Base-by-base conservation (phyloP, 2,797 vertebrate genomes). In the Pelochelys cantorii region DNA sequence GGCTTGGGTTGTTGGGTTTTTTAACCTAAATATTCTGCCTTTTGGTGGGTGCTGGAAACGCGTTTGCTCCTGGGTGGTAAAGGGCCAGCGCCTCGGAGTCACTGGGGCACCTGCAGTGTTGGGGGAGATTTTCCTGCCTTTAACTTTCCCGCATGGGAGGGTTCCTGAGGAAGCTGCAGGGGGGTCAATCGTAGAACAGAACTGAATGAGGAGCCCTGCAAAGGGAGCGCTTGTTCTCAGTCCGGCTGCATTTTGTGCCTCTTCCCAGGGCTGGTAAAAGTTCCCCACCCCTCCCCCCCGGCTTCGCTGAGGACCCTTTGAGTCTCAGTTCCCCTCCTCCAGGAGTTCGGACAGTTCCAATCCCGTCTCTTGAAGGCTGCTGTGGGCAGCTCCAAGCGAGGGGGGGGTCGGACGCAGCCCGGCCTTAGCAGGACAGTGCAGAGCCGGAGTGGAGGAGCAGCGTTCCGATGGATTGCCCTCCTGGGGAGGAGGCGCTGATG, bases 21-120 rank as follows among this genome's bases (percentile, higher is more conserved):
- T 91, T 31, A 89, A 84, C 90, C 88, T 96, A 94, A 95, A 93
- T 93, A 92, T 84, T 95, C 93, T 95, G 88, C 90, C 22, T 96
- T 96, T 96, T 95, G 93, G 93, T 96, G 92, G 94, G 94, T 94
- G 86, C 90, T 95, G 94, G 95, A 97, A 97, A 88, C 93, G 71
- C 79, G 54, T 95, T 96, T 97, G 94, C 95, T 95, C 59, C 94
- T 95, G 93, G 95, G 96, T 97, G 95, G 95, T 96, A 96, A 94
- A 79, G 93, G 95, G 90, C 94, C 91, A 94, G 88, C 95, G 86
- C 93, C 96, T 94, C 93, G 93, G 94, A 96, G 94, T 94, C 93
- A 91, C 93, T 88, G 2, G 90, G 91, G 87, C 84, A 85, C 94
- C 89, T 94, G 91, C 92, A 89, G 13, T 0, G 0, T 59, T 93